phyloP scores from a whole-genome alignment of 1,140 invertebrate species.

The Rhyacophila brunnea region DNA sequence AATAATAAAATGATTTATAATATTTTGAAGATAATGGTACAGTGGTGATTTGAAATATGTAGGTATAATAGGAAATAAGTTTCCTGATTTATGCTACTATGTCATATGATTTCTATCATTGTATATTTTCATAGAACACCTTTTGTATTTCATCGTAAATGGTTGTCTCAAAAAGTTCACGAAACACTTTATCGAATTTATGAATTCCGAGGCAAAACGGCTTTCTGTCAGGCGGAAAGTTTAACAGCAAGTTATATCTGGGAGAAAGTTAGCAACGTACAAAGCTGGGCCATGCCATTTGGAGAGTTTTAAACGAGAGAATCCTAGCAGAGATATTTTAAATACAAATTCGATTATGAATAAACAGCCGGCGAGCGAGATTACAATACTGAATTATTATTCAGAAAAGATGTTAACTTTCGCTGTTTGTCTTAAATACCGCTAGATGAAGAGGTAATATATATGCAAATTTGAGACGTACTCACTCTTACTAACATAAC shows the following conservation, averaged over 20 bases:
- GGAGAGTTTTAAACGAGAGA: neutral
- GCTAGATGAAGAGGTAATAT: constrained; percentile 29
- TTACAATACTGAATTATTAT: constrained; percentile 32
- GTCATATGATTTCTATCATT: too few relatives aligned
- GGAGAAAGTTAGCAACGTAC: constrained; percentile 18
- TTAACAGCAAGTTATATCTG: constrained; percentile 12
- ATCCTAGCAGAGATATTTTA: constrained; percentile 23
- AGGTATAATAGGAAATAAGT: too few relatives aligned
- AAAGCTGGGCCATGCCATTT: neutral
- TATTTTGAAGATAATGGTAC: too few relatives aligned
- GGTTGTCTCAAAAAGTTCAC: constrained; percentile 24
- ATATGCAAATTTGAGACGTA: constrained; percentile 25
- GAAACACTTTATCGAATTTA: constrained; percentile 27
- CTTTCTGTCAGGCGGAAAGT: constrained; percentile 24
- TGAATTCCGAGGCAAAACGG: constrained; percentile 25
- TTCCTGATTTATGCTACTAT: too few relatives aligned
- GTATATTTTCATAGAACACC: neutral
- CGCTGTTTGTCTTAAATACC: constrained; percentile 24
- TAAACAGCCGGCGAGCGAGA: constrained; percentile 29
- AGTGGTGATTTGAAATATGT: too few relatives aligned
- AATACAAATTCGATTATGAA: constrained; percentile 36
- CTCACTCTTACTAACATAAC: too few relatives aligned
- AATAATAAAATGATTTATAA: too few relatives aligned
- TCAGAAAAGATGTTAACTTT: constrained; percentile 33
- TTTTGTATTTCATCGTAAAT: constrained; percentile 7